phyloP scores from a whole-genome alignment of 2,888 invertebrate species.

The Sinelater perroti region DNA sequence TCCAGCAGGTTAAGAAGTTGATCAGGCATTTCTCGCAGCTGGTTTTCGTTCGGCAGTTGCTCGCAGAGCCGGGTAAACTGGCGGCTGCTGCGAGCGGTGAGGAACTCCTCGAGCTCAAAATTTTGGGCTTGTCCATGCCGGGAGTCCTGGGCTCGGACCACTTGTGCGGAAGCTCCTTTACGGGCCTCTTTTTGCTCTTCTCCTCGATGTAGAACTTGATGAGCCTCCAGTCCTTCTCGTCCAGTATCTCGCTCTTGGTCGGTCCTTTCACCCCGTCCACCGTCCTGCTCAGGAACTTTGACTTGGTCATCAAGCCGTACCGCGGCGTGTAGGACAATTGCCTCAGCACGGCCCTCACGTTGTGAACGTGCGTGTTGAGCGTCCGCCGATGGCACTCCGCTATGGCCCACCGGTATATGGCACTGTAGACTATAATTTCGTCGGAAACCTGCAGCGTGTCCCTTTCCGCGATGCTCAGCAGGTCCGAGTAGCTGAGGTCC shows the following conservation, averaged over 20 bases:
- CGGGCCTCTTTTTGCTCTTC: slow-evolving; percentile 50
- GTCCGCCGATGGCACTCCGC: slow-evolving; percentile 66
- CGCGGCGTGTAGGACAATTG: slow-evolving; percentile 55
- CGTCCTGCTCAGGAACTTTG: slow-evolving; percentile 64
- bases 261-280: slow-evolving; percentile 57
- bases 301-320: slow-evolving; percentile 69
- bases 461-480: slow-evolving; percentile 71
- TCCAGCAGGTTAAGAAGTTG: slow-evolving; percentile 58
- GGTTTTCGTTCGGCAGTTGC: slow-evolving; percentile 41
- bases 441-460: slow-evolving; percentile 73
- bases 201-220: slow-evolving; percentile 55
- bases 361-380: slow-evolving; percentile 62
- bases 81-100: slow-evolving; percentile 35
- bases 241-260: slow-evolving; percentile 65
- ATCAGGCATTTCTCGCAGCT: slow-evolving; percentile 54
- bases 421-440: slow-evolving; percentile 70
- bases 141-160: slow-evolving; percentile 48
- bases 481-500: slow-evolving; percentile 71
- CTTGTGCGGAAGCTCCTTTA: slow-evolving; percentile 52
- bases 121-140: slow-evolving; percentile 47
- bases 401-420: slow-evolving; percentile 66
- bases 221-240: slow-evolving; percentile 62
- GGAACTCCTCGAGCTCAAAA: slow-evolving; percentile 48
- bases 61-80: slow-evolving; percentile 35
- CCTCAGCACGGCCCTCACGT: slow-evolving; percentile 63